Conservation (phyloP, 2,113 vertebrate genomes). For the Morphnarchus princeps region DNA sequence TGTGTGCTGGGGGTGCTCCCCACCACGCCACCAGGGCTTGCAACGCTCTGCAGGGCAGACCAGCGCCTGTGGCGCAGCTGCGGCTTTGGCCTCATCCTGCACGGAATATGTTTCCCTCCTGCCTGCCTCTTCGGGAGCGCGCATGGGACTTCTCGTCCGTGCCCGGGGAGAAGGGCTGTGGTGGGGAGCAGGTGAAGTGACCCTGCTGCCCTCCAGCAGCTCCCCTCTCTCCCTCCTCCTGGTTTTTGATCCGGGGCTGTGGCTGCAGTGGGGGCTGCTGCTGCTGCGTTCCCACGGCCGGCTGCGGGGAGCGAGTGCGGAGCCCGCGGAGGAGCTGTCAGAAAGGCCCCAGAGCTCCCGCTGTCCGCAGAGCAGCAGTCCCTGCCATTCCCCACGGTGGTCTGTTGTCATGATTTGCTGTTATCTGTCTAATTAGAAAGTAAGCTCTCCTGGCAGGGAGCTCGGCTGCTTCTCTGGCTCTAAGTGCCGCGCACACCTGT, state of each 20-base stretch:
- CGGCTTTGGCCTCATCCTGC: neutral
- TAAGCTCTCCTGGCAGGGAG: neutral
- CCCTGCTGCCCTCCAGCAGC: neutral
- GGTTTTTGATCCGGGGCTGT: neutral
- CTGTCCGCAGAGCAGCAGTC: neutral
- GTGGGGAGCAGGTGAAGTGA: neutral
- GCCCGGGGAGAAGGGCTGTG: neutral
- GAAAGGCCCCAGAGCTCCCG: neutral
- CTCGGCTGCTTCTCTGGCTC: neutral
- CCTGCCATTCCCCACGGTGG: neutral
- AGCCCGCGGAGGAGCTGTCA: neutral
- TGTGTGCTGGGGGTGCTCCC: neutral
- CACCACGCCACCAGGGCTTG: fast-evolving
- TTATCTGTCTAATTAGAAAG: neutral
- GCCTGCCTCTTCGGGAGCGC: fast-evolving
- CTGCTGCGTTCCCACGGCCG: fast-evolving
- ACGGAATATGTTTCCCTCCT: fast-evolving
- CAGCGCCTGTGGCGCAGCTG: fast-evolving
- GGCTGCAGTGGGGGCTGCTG: neutral
- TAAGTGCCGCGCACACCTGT: neutral
- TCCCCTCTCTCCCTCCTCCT: neutral
- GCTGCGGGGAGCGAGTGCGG: neutral
- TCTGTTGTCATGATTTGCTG: neutral
- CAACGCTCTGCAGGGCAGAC: neutral
- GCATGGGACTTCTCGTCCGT: fast-evolving